These are phyloP conservation scores for Montifringilla adamsi DNA, from an alignment of 2,113 vertebrate species.

Conservation along the genomic window DNA sequence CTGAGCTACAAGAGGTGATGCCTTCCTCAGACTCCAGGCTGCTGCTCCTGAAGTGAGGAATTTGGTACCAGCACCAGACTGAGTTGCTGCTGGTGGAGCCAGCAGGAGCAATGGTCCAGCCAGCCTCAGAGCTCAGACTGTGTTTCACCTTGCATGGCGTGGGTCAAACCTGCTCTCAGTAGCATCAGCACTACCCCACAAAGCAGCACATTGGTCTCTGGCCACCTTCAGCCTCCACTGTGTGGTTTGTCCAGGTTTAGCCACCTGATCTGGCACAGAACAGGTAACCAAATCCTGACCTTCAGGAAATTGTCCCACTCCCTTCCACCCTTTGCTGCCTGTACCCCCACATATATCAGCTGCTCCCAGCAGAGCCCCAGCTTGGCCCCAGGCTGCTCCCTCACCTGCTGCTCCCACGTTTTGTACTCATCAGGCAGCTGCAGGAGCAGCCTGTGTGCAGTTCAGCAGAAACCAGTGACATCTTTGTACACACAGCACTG, in stretches of 20 bases:
- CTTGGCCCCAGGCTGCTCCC: not conserved
- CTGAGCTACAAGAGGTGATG: not conserved
- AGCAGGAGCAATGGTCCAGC: not conserved
- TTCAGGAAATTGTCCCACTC: not conserved
- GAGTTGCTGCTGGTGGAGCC: not conserved
- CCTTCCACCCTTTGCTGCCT: not conserved
- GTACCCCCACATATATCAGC: fast-evolving
- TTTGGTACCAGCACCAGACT: not conserved
- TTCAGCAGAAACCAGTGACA: slow-evolving; percentile 21
- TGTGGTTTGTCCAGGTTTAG: not conserved
- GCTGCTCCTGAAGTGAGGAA: not conserved
- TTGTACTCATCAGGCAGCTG: not conserved
- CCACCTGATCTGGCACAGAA: not conserved
- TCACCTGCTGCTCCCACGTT: fast-evolving
- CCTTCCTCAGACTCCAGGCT: not conserved
- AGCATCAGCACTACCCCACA: not conserved
- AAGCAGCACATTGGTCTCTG: fast-evolving
- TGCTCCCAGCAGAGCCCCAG: not conserved
- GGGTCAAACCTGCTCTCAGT: not conserved
- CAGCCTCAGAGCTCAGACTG: not conserved
- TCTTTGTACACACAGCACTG: not conserved
- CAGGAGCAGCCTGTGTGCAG: not conserved
- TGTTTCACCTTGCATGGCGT: fast-evolving
- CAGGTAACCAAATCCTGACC: not conserved
- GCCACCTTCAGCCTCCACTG: not conserved